Percentiles rank a stretch among this genome's conserved stretches.
Conservation (phyloP, 1,140 invertebrate species). For the Tyrophagus putrescentiae region DNA sequence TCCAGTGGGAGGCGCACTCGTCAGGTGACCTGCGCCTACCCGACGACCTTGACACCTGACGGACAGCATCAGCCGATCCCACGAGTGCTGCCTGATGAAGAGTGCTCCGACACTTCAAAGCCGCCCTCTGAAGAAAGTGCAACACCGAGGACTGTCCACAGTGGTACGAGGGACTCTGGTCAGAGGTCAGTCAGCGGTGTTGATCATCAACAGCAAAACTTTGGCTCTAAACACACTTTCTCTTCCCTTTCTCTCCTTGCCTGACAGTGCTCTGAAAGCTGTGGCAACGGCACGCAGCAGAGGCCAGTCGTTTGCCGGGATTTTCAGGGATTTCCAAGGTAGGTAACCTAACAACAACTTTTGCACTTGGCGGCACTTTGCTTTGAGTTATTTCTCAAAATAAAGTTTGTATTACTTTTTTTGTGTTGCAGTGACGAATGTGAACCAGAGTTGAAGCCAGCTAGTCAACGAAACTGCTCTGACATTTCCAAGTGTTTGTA, state of each 20-base stretch:
- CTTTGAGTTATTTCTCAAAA: neutral
- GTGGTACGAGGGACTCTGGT: slow-evolving; percentile 70
- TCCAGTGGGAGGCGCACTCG: slow-evolving; percentile 59
- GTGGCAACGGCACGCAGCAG: slow-evolving; percentile 61
- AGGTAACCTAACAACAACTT: neutral
- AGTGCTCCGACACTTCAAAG: slow-evolving; percentile 45
- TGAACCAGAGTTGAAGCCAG: slow-evolving; percentile 40
- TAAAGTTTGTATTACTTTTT: neutral
- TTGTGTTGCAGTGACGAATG: slow-evolving; percentile 39
- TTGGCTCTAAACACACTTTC: neutral
- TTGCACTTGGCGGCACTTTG: neutral
- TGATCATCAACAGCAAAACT: neutral
- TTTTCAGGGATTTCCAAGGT: slow-evolving; percentile 30
- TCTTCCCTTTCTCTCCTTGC: neutral
- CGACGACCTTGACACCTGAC: too few relatives aligned
- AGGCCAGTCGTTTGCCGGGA: slow-evolving; percentile 61
- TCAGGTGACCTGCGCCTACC: slow-evolving; percentile 61
- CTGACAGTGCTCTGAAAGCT: slow-evolving; percentile 64
- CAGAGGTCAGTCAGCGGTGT: slow-evolving; percentile 49
- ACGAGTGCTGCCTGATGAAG: too few relatives aligned
- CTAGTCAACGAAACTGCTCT: slow-evolving; percentile 7
- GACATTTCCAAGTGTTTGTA: slow-evolving; percentile 1
- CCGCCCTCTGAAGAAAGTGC: slow-evolving; percentile 62
- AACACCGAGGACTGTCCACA: slow-evolving; percentile 60
- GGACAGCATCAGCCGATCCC: too few relatives aligned